These are phyloP conservation scores for Allacma fusca DNA, from an alignment of 2,888 invertebrate genomes.

Conservation along the genomic window DNA sequence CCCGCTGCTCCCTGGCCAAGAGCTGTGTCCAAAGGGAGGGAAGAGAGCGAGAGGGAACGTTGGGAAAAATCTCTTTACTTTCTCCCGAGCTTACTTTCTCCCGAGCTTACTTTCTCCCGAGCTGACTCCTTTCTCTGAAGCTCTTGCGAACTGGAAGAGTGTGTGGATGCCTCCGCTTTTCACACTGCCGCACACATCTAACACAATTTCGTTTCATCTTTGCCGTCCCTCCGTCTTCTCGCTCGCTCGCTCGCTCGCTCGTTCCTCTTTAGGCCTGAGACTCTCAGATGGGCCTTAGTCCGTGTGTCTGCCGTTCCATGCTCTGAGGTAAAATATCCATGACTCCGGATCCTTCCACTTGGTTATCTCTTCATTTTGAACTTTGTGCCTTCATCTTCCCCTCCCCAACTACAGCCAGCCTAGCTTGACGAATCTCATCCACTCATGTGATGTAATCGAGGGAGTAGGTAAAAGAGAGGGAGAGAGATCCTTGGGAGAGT, in stretches of 20 bases:
- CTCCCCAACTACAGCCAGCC: background rate
- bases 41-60: background rate
- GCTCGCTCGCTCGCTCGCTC: background rate
- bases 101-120: background rate
- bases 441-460: constrained; percentile 16
- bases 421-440: constrained; percentile 3
- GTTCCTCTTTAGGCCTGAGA: background rate
- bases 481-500: background rate
- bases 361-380: constrained; percentile 20
- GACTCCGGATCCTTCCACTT: constrained; percentile 23
- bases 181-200: constrained; percentile 27
- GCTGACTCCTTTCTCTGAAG: background rate
- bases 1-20: background rate
- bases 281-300: background rate
- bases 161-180: constrained; percentile 16
- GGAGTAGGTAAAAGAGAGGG: background rate
- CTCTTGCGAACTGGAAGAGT: background rate
- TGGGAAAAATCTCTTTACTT: background rate
- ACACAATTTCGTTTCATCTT: constrained; percentile 29
- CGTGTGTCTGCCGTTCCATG: background rate
- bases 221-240: constrained; percentile 17
- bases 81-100: background rate
- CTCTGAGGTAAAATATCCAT: constrained; percentile 13
- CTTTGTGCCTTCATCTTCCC: background rate
- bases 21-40: background rate